These are phyloP conservation scores for Ceuthmochares aereus DNA, from an alignment of 2,113 vertebrate genomes.

Conservation along the genomic window DNA sequence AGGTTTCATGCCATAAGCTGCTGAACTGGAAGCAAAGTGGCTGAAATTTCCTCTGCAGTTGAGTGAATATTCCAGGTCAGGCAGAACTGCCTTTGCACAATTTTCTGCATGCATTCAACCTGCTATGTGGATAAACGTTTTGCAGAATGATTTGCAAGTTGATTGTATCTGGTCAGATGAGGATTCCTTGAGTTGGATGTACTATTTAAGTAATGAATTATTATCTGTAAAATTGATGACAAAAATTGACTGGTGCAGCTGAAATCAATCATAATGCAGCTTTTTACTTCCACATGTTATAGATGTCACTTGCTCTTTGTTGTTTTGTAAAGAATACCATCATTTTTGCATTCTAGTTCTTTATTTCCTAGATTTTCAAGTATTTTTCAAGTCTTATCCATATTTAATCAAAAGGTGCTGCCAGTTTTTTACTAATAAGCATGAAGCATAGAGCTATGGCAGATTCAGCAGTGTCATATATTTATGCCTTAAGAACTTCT, in stretches of 20 bases:
- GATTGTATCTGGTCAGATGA: not conserved
- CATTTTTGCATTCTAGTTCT: not conserved
- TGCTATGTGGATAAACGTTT: not conserved
- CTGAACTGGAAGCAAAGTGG: not conserved
- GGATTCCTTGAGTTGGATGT: not conserved
- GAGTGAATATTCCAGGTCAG: not conserved
- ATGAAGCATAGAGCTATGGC: not conserved
- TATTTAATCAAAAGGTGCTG: not conserved
- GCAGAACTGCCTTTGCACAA: not conserved
- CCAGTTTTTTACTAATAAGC: not conserved
- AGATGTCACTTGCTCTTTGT: not conserved
- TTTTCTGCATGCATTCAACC: not conserved
- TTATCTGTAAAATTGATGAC: not conserved
- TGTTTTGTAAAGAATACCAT: not conserved
- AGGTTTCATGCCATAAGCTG: not conserved
- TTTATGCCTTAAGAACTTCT: not conserved
- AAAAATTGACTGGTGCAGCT: not conserved
- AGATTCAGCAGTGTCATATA: not conserved
- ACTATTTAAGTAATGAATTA: not conserved
- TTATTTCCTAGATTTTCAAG: not conserved
- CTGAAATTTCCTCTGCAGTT: not conserved
- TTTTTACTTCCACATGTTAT: not conserved
- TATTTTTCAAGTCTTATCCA: not conserved
- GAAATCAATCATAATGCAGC: not conserved
- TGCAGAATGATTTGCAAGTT: not conserved